phyloP scores from a whole-genome alignment of 2,113 vertebrate species.

The Jacana jacana region DNA sequence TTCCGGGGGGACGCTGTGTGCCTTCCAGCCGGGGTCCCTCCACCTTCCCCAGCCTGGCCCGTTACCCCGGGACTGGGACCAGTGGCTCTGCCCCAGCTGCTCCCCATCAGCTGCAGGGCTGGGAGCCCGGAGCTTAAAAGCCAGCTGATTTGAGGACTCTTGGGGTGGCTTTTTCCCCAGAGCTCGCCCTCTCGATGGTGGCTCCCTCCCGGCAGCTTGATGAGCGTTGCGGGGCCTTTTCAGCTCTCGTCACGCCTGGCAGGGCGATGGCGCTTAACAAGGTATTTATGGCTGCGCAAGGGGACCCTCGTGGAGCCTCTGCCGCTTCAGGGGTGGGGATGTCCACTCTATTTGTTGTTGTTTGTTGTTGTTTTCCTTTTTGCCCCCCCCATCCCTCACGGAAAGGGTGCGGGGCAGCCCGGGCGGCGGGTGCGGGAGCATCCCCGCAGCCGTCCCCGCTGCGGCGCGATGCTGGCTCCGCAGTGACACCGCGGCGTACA shows the following conservation, averaged over 20 bases:
- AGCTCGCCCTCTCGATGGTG: accelerated
- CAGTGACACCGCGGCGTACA: neutral
- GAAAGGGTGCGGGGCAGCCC: neutral
- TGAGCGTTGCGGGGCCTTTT: neutral
- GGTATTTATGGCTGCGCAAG: neutral
- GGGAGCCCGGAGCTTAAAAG: accelerated
- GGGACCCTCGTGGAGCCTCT: neutral
- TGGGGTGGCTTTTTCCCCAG: neutral
- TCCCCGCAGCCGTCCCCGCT: neutral
- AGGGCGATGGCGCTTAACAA: neutral
- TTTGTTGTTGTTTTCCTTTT: too few species aligned
- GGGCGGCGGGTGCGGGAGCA: neutral
- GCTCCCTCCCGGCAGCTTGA: accelerated
- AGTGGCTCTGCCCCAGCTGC: neutral
- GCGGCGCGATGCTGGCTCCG: neutral
- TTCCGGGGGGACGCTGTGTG: neutral
- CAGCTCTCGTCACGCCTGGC: accelerated
- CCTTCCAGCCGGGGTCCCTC: too few species aligned
- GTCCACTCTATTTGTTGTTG: too few species aligned
- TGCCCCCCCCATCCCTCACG: neutral
- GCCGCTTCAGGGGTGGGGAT: neutral
- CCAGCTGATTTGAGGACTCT: accelerated
- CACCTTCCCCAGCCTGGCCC: accelerated
- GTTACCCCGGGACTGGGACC: accelerated
- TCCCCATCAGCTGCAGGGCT: accelerated